phyloP scores from a whole-genome alignment of 2,797 vertebrate species.

The Acanthis flammea region DNA sequence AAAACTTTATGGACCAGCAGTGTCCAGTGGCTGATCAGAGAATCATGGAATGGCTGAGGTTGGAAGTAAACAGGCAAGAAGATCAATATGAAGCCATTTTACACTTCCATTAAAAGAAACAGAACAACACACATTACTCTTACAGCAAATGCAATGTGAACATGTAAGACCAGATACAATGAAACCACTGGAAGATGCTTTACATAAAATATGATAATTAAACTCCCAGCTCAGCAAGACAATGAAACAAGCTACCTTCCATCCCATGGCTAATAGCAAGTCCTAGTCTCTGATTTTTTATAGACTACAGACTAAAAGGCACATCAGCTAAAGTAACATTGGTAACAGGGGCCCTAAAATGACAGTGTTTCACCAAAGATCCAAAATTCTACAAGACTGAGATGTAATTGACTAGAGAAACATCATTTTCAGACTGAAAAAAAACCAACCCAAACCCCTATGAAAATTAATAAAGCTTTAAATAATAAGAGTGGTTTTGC shows the following conservation, averaged over 20 bases:
- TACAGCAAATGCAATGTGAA: not conserved
- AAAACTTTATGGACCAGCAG: not conserved
- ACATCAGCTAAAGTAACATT: not conserved
- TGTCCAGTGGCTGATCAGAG: not conserved
- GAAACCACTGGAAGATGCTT: not conserved
- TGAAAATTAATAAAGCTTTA: not conserved
- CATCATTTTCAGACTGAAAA: not conserved
- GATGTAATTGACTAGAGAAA: not conserved
- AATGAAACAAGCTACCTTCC: not conserved
- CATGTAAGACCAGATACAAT: not conserved
- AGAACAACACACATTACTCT: not conserved
- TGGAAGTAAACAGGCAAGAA: not conserved
- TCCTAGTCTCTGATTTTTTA: not conserved
- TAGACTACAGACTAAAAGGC: not conserved
- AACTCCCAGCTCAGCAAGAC: not conserved
- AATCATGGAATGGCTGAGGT: not conserved
- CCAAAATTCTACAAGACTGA: not conserved
- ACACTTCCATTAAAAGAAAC: not conserved
- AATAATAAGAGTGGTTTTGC: not conserved
- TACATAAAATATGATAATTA: not conserved
- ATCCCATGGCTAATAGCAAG: not conserved
- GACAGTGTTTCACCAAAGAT: not conserved
- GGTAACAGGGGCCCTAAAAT: not conserved
- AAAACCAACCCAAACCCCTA: fast-evolving
- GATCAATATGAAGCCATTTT: not conserved